A percentile compares a stretch with the other conserved stretches of the same genome.
Evolutionary conservation across 2,888 invertebrate species (phyloP).

Genomic region (Dicranocentrus wangi): DNA sequence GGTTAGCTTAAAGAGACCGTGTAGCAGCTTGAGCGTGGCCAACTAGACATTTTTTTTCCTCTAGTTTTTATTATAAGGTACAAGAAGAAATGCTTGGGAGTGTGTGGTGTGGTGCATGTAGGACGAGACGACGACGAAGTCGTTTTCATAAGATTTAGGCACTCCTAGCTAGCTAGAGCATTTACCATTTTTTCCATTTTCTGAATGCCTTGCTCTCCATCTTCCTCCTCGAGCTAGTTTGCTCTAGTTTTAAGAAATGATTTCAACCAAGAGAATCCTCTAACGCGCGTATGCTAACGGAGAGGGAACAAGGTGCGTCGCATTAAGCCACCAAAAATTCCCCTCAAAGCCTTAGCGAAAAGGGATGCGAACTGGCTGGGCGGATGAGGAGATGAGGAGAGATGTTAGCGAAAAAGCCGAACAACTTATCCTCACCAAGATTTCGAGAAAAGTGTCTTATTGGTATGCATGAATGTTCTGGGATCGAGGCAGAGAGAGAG

Average conservation of each 20-base stretch:
- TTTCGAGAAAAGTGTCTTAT: too few species aligned
- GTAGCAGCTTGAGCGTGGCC: too few species aligned
- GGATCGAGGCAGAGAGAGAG: too few species aligned
- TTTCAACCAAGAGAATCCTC: constrained; percentile 9
- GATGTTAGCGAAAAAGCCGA: not conserved
- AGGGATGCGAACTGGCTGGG: too few species aligned
- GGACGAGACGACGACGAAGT: too few species aligned
- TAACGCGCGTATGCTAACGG: not conserved
- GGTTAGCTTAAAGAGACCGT: too few species aligned
- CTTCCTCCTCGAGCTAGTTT: not conserved
- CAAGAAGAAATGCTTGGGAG: constrained; percentile 30
- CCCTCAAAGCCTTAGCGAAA: not conserved
- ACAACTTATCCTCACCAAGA: not conserved
- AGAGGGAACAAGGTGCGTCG: not conserved
- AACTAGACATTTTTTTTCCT: too few species aligned
- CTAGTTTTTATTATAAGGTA: constrained; percentile 45
- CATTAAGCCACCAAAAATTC: not conserved
- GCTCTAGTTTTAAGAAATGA: constrained; percentile 24
- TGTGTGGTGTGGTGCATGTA: not conserved
- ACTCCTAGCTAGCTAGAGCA: not conserved
- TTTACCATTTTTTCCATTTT: not conserved
- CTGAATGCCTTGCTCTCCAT: not conserved
- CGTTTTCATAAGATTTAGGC: not conserved
- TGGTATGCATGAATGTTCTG: too few species aligned
- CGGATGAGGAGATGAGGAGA: not conserved